Conservation (phyloP, 2,888 invertebrate species). For the Heliconius hortense region DNA sequence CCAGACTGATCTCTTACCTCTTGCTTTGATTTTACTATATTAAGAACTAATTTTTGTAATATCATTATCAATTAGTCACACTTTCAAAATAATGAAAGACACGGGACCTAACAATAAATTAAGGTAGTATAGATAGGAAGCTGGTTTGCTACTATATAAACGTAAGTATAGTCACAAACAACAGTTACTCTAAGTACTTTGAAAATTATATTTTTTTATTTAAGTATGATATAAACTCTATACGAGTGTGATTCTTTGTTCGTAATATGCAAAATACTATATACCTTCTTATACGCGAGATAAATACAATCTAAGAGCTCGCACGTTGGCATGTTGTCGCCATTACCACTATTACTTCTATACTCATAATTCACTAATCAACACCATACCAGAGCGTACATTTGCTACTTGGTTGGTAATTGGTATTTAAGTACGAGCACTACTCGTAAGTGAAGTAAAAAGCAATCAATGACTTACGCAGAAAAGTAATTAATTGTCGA, state of each 20-base stretch:
- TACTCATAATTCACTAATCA: background rate
- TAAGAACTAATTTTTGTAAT: background rate
- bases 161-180: background rate
- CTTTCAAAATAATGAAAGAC: background rate
- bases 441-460: background rate
- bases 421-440: too few relatives aligned
- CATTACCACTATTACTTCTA: background rate
- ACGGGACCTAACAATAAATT: background rate
- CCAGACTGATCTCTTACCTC: background rate
- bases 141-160: background rate
- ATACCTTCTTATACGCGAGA: background rate
- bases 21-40: background rate
- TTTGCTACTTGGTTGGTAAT: too few relatives aligned
- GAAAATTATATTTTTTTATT: background rate
- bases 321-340: background rate
- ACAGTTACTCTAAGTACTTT: background rate
- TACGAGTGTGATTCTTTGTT: conserved; percentile 1
- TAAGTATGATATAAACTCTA: background rate
- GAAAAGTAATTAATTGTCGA: too few relatives aligned
- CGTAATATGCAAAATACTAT: conserved; percentile 2
- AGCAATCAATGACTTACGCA: background rate
- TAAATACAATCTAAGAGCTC: background rate
- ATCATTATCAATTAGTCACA: background rate
- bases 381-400: too few relatives aligned
- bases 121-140: background rate